A percentile compares a stretch with the other conserved stretches of the same genome.
Evolutionary conservation across 92 coral and sea anemone species (phyloP).

Genomic region (Isaurus tuberculatus): DNA sequence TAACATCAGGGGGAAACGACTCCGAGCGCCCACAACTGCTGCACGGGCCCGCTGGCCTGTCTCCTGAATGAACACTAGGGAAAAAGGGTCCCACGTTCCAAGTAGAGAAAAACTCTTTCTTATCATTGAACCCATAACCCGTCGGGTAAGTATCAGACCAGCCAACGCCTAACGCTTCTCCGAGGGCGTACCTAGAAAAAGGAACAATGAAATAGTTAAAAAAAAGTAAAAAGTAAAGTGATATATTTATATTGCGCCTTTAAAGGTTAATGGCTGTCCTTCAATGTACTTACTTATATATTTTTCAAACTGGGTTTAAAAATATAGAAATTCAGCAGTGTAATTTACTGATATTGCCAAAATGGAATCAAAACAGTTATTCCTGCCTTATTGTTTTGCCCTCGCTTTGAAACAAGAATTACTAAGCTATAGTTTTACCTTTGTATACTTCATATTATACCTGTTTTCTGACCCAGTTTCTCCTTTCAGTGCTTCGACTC

Average conservation of each 20-base stretch:
- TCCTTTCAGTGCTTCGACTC: slow-evolving; percentile 90
- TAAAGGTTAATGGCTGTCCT: too few species aligned
- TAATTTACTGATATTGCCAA: too few species aligned
- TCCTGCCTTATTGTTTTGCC: not conserved
- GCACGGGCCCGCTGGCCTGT: slow-evolving; percentile 56
- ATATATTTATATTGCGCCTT: too few species aligned
- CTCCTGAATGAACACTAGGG: slow-evolving; percentile 94
- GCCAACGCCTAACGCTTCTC: slow-evolving; percentile 81
- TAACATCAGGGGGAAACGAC: slow-evolving; percentile 80
- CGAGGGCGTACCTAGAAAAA: slow-evolving; percentile 62
- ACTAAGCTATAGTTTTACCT: not conserved
- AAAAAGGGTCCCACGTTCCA: slow-evolving; percentile 87
- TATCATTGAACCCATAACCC: slow-evolving; percentile 85
- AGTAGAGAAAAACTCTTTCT: slow-evolving; percentile 44
- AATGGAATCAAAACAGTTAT: too few species aligned
- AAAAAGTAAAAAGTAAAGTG: too few species aligned
- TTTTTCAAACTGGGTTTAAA: too few species aligned
- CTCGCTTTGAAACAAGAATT: not conserved
- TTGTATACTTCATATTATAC: not conserved
- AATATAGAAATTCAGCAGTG: too few species aligned
- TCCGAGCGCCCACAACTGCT: slow-evolving; percentile 52
- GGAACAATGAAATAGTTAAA: too few species aligned
- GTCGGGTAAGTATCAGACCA: slow-evolving; percentile 88
- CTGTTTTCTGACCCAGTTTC: slow-evolving; percentile 79
- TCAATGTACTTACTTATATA: too few species aligned